phyloP scores from a whole-genome alignment of 2,113 vertebrate genomes.

The Anoura caudifer region DNA sequence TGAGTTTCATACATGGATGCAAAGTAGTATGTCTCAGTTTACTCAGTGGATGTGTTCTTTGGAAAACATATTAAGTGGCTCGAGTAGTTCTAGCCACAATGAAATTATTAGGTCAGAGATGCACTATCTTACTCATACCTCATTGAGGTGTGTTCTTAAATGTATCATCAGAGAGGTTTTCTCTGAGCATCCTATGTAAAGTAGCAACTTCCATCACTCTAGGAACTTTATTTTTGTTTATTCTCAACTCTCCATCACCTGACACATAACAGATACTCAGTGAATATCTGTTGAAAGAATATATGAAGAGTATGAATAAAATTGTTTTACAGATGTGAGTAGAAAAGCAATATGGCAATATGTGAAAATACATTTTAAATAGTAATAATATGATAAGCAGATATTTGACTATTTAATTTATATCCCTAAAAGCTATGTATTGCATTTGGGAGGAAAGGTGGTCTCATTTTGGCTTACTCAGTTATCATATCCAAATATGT shows the following conservation, averaged over 20 bases:
- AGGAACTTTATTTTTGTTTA: slow-evolving; percentile 1
- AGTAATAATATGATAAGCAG: neutral
- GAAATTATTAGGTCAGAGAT: neutral
- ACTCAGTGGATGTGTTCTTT: neutral
- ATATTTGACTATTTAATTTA: neutral
- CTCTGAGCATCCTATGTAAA: neutral
- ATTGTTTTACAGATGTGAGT: neutral
- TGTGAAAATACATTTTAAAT: neutral
- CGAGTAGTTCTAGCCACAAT: neutral
- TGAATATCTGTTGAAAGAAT: neutral
- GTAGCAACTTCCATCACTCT: neutral
- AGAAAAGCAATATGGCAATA: neutral
- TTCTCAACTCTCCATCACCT: neutral
- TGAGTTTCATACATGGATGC: neutral
- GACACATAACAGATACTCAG: neutral
- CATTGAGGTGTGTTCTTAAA: neutral
- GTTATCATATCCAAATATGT: slow-evolving; percentile 14
- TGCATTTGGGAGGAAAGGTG: neutral
- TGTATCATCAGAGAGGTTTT: neutral
- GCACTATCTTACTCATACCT: neutral
- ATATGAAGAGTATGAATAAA: neutral
- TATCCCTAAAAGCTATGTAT: neutral
- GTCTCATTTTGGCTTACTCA: neutral
- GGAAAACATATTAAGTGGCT: neutral
- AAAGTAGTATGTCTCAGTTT: neutral